Conservation (phyloP, 1,140 invertebrate genomes). For the Pemphigus obesinymphae region DNA sequence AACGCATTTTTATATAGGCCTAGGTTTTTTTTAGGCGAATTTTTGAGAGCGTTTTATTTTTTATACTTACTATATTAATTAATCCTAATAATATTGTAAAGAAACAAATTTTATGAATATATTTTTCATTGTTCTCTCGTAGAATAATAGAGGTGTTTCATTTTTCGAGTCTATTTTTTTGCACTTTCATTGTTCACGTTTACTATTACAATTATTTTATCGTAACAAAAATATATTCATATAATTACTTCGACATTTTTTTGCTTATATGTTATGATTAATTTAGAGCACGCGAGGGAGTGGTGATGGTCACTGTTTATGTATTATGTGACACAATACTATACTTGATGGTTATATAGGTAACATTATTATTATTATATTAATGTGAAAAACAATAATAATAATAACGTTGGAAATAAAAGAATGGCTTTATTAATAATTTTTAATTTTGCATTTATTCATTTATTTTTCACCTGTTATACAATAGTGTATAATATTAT, state of each 20-base stretch:
- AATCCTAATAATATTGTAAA: conserved; percentile 4
- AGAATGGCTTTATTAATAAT: background rate
- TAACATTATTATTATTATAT: background rate
- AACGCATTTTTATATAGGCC: conserved; percentile 20
- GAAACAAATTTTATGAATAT: conserved; percentile 29
- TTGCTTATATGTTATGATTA: conserved; percentile 19
- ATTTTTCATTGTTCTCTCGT: conserved; percentile 36
- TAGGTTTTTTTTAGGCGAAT: conserved; percentile 29
- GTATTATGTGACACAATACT: background rate
- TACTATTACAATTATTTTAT: conserved; percentile 30
- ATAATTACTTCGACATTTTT: conserved; percentile 16
- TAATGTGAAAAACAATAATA: background rate
- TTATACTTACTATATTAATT: conserved; percentile 29
- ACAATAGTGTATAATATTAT: background rate
- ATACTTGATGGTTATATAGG: background rate
- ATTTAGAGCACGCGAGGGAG: background rate
- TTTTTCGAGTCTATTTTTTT: conserved; percentile 41
- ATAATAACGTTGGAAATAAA: background rate
- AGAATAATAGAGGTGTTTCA: conserved; percentile 26
- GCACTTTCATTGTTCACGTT: conserved; percentile 38
- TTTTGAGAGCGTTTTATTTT: conserved; percentile 37
- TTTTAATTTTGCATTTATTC: background rate
- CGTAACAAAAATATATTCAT: conserved; percentile 14
- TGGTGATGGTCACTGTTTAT: background rate
- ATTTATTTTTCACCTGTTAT: too few relatives aligned